Conservation (phyloP, 2,113 vertebrate species). For the Panthera uncia region DNA sequence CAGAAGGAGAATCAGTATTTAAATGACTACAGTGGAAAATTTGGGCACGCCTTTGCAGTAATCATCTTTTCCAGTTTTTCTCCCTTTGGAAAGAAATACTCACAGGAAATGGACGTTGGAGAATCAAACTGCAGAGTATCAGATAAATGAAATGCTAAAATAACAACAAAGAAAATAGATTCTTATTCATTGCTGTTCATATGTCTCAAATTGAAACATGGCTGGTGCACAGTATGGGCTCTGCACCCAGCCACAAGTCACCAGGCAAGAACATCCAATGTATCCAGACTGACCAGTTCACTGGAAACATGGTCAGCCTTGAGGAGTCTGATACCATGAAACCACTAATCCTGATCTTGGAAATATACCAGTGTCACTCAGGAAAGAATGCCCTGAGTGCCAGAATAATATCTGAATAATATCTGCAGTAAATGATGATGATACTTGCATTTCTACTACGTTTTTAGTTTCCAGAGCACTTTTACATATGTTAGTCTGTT, state of each 20-base stretch:
- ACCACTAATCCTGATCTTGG: neutral
- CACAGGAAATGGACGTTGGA: neutral
- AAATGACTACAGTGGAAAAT: constrained; percentile 10
- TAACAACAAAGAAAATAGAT: neutral
- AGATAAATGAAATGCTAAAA: neutral
- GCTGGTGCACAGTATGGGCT: fast-evolving
- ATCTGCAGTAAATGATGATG: neutral
- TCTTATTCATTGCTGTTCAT: neutral
- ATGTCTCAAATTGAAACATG: neutral
- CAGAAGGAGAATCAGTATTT: constrained; percentile 29
- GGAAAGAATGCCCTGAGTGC: neutral
- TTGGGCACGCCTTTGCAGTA: neutral
- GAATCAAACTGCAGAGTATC: neutral
- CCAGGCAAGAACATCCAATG: neutral
- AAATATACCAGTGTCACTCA: neutral
- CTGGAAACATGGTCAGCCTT: neutral
- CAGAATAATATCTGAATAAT: neutral
- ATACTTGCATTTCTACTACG: neutral
- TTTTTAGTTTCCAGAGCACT: neutral
- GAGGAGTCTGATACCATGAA: neutral
- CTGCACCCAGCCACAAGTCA: neutral
- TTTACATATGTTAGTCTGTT: neutral
- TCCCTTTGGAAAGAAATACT: neutral
- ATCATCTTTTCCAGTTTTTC: neutral
- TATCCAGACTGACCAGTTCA: neutral